phyloP scores from a whole-genome alignment of 2,113 vertebrate genomes.

The Channa argus region DNA sequence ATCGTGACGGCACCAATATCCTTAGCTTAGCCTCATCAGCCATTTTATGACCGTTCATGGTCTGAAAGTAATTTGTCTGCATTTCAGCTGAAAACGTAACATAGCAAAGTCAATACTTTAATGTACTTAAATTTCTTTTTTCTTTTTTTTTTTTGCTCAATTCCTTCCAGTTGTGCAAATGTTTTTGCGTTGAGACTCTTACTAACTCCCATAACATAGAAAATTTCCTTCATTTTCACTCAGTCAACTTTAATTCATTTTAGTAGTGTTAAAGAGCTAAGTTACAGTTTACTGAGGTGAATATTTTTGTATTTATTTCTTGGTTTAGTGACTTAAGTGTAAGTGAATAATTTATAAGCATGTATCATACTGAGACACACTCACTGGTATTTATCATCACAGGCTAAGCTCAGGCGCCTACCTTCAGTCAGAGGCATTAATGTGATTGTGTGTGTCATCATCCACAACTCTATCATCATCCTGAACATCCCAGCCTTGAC shows the following conservation, averaged over 20 bases:
- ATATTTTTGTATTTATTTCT: neutral
- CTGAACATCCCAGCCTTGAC: neutral
- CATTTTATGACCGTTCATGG: neutral
- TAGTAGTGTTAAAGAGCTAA: neutral
- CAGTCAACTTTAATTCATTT: too few species aligned
- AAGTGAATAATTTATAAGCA: constrained; percentile 17
- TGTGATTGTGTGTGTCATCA: neutral
- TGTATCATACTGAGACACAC: neutral
- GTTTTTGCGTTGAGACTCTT: too few species aligned
- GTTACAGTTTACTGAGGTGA: neutral
- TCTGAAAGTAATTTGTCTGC: neutral
- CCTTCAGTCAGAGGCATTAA: constrained; percentile 24
- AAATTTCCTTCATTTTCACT: too few species aligned
- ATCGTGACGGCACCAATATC: too few species aligned
- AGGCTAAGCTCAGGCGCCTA: neutral
- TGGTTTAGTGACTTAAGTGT: constrained; percentile 1
- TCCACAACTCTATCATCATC: neutral
- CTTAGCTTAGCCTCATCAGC: too few species aligned
- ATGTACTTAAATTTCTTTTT: too few species aligned
- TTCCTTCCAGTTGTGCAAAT: too few species aligned
- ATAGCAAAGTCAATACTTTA: too few species aligned
- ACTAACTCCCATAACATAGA: too few species aligned
- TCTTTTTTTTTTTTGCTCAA: too few species aligned
- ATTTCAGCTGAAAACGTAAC: too few species aligned
- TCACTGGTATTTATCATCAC: neutral